A percentile compares a stretch with the other conserved stretches of the same genome.
Conservation (phyloP, 2,797 vertebrate genomes). For the Smutsia gigantea region DNA sequence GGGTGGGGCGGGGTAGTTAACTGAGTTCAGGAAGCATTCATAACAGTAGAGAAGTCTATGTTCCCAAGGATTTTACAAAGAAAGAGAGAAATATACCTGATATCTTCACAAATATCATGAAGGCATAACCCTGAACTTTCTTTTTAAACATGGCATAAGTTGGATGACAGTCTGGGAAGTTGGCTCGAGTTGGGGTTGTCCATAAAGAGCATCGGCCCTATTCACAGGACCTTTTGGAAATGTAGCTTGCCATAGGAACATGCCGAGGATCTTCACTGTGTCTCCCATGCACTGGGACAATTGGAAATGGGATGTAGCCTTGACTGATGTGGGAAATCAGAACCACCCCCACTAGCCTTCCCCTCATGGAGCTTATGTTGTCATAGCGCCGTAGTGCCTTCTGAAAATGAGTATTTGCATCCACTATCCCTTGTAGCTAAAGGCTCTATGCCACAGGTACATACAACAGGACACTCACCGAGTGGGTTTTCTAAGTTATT, state of each 20-base stretch:
- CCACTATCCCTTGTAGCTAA: neutral
- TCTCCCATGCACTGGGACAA: neutral
- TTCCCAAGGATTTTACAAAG: too few relatives aligned
- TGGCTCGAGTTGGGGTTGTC: neutral
- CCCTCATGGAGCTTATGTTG: neutral
- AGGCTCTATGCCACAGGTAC: neutral
- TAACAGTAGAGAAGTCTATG: neutral
- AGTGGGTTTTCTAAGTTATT: neutral
- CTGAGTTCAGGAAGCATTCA: neutral
- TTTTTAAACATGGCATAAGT: neutral
- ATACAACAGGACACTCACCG: neutral
- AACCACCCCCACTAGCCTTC: accelerated
- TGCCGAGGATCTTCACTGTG: neutral
- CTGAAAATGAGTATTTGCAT: neutral
- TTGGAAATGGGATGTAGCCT: neutral
- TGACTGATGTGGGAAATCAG: neutral
- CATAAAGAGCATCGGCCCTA: neutral
- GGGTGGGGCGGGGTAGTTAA: neutral
- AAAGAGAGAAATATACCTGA: too few relatives aligned
- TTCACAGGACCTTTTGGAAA: neutral
- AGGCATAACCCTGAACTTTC: neutral
- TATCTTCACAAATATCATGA: neutral
- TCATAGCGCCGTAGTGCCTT: neutral
- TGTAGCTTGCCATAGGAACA: neutral
- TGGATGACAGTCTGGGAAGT: neutral